Evolutionary conservation across 2,797 vertebrate genomes (phyloP).

Genomic region (Vultur gryphus): DNA sequence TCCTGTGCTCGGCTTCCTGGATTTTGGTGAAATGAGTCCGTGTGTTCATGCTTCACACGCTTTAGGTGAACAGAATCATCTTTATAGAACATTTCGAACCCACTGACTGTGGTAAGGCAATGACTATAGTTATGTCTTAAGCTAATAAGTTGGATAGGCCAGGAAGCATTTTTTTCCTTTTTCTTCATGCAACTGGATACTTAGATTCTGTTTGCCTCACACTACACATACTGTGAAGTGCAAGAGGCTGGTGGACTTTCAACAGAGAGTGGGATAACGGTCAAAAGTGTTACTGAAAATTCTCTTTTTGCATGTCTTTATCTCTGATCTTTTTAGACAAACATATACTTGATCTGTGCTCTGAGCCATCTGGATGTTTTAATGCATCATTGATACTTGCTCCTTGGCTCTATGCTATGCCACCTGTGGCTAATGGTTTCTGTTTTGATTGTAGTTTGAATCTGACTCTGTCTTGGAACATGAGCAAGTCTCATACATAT

Average conservation of each 20-base stretch:
- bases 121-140: background rate
- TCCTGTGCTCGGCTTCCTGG: background rate
- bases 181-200: background rate
- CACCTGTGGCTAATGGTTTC: background rate
- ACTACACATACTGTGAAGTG: background rate
- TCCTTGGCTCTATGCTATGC: background rate
- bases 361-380: background rate
- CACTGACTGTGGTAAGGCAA: background rate
- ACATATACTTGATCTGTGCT: background rate
- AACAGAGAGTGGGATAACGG: background rate
- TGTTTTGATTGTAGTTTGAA: background rate
- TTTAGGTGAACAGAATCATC: background rate
- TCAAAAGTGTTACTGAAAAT: background rate
- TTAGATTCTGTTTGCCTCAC: background rate
- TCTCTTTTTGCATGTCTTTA: background rate
- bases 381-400: background rate
- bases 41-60: background rate
- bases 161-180: background rate
- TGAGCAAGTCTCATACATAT: background rate
- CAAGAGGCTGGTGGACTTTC: background rate
- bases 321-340: background rate
- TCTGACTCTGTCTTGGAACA: background rate
- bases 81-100: background rate
- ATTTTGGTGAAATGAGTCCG: background rate
- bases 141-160: background rate